These are phyloP conservation scores for Catocala nupta DNA, from an alignment of 2,888 invertebrate genomes.

Conservation along the genomic window DNA sequence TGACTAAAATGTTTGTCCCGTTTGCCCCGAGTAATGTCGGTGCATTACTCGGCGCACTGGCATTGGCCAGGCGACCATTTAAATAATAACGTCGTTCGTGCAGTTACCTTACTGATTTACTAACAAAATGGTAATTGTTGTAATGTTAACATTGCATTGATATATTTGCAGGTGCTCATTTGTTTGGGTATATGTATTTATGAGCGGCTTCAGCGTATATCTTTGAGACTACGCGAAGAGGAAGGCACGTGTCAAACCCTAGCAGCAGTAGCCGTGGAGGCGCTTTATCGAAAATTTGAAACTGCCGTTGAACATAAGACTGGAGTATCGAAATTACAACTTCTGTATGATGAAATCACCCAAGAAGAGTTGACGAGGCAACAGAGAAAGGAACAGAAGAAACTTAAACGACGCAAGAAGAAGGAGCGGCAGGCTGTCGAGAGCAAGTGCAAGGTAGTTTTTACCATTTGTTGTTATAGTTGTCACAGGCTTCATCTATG, in stretches of 20 bases:
- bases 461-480: no score
- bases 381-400: constrained; percentile 95
- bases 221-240: constrained; percentile 95
- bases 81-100: no score
- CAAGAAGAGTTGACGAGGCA: constrained; percentile 95
- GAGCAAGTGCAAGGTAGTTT: constrained; percentile 76
- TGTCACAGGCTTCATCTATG: no score
- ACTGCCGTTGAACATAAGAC: constrained; percentile 96
- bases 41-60: no score
- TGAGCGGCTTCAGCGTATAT: constrained; percentile 95
- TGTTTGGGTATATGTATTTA: constrained; percentile 98
- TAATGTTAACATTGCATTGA: no score
- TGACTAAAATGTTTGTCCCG: no score
- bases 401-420: constrained; percentile 92
- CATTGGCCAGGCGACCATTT: no score
- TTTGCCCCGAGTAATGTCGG: no score
- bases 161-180: constrained; percentile 90
- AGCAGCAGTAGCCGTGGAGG: constrained; percentile 95
- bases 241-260: constrained; percentile 98
- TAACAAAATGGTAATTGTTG: no score
- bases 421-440: constrained; percentile 86
- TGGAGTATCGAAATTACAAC: constrained; percentile 95
- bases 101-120: no score
- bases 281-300: constrained; percentile 95
- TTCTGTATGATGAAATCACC: constrained; percentile 95